Evolutionary conservation across 2,888 invertebrate genomes (phyloP).

Genomic region (Athripsodes cinereus): DNA sequence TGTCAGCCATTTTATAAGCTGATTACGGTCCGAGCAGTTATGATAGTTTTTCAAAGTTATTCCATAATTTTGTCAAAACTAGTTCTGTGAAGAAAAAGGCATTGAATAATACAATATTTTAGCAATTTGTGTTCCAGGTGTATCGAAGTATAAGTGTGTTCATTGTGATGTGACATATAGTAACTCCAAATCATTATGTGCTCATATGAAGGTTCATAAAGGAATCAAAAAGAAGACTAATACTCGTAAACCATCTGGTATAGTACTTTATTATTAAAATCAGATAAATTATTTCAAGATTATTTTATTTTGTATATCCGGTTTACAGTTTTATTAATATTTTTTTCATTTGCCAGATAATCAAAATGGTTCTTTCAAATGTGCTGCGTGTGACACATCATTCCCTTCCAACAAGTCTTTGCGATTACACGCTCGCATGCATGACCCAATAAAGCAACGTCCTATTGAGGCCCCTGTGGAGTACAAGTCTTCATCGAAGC

Average conservation of each 20-base stretch:
- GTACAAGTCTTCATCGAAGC: conserved; percentile 30
- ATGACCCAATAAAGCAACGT: conserved; percentile 54
- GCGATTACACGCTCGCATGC: conserved; percentile 67
- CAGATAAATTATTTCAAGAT: no score
- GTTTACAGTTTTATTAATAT: not conserved
- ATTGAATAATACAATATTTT: not conserved
- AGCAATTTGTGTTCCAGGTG: not conserved
- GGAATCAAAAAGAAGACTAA: conserved; percentile 9
- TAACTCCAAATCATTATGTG: conserved; percentile 51
- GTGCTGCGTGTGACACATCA: conserved; percentile 60
- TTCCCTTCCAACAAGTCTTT: conserved; percentile 62
- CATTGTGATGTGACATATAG: conserved; percentile 47
- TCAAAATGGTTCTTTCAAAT: conserved; percentile 41
- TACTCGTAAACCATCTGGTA: not conserved
- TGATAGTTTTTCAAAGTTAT: not conserved
- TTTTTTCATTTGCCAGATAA: not conserved
- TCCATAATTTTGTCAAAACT: not conserved
- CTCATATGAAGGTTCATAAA: conserved; percentile 57
- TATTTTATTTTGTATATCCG: no score
- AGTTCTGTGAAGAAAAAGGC: not conserved
- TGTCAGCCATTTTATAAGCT: no score
- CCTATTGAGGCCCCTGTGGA: conserved; percentile 46
- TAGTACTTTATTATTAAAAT: no score
- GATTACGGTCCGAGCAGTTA: no score
- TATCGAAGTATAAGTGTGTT: conserved; percentile 37